These are phyloP conservation scores for Schizothorax lantsangensis DNA, from an alignment of 2,797 vertebrate genomes.

Conservation along the genomic window DNA sequence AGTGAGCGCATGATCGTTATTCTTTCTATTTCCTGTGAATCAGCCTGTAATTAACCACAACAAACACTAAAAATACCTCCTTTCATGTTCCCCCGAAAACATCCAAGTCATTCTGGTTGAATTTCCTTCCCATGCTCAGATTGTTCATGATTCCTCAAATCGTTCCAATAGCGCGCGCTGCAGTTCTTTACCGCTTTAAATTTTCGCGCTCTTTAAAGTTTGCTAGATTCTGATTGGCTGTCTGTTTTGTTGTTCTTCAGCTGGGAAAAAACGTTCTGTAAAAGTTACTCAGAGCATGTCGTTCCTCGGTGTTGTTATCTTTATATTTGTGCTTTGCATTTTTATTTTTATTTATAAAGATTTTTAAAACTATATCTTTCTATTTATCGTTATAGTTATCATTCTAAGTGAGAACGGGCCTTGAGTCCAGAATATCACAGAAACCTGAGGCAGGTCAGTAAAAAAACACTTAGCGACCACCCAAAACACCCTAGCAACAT, in stretches of 20 bases:
- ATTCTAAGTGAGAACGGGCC: background rate
- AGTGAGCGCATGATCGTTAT: constrained; percentile 16
- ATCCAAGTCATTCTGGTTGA: background rate
- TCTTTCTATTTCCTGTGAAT: constrained; percentile 16
- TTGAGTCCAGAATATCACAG: too few relatives aligned
- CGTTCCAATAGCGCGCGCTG: background rate
- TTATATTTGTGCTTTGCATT: background rate
- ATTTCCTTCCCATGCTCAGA: background rate
- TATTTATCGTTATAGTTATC: background rate
- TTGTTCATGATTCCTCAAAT: background rate
- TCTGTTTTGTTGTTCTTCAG: background rate
- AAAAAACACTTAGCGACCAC: too few relatives aligned
- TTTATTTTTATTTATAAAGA: background rate
- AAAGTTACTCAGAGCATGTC: background rate
- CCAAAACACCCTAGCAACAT: background rate
- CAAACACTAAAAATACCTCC: constrained; percentile 21
- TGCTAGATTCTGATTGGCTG: background rate
- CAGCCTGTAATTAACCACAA: background rate
- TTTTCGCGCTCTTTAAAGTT: background rate
- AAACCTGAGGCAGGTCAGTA: too few relatives aligned
- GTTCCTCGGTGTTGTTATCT: background rate
- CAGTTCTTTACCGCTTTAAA: background rate
- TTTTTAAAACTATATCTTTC: background rate
- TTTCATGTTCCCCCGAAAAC: background rate
- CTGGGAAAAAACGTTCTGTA: too few relatives aligned